Percentiles rank a stretch among this genome's conserved stretches.
These are phyloP conservation scores for Lasioglossum zephyrum DNA, from an alignment of 2,888 invertebrate species.

Conservation along the genomic window DNA sequence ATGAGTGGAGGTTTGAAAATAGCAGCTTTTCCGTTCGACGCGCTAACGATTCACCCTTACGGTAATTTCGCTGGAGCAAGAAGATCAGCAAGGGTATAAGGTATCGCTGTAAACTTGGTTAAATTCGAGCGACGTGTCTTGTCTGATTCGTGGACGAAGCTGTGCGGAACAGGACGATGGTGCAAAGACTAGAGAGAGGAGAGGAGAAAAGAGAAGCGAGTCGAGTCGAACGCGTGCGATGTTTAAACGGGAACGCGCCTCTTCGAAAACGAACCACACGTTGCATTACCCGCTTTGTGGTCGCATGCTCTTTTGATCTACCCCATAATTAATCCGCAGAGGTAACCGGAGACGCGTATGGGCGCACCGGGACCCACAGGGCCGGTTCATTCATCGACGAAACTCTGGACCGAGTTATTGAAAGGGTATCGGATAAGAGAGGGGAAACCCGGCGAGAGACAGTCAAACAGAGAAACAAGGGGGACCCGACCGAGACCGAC, in stretches of 20 bases:
- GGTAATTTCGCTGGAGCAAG: not conserved
- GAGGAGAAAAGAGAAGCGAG: not conserved
- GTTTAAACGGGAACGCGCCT: conserved; percentile 49
- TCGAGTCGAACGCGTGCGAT: conserved; percentile 27
- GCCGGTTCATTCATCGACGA: conserved; percentile 77
- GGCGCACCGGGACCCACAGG: conserved; percentile 77
- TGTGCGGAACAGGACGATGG: not conserved
- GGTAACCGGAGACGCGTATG: conserved; percentile 83
- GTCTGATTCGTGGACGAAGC: not conserved
- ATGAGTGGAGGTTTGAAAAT: not conserved
- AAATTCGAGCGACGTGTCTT: conserved; percentile 4
- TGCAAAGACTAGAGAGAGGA: not conserved
- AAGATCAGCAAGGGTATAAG: not conserved
- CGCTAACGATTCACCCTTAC: not conserved
- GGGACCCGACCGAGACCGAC: not conserved
- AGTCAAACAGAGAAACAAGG: not conserved
- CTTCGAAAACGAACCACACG: conserved; percentile 74
- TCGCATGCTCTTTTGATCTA: conserved; percentile 83
- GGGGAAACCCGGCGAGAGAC: conserved; percentile 46
- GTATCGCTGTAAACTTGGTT: not conserved
- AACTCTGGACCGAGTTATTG: conserved; percentile 79
- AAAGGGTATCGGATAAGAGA: conserved; percentile 81
- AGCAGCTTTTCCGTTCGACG: no score
- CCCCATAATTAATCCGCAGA: conserved; percentile 83
- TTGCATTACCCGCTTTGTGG: conserved; percentile 81